Conservation (phyloP, 2,888 invertebrate genomes). For the Erebia ligea region DNA sequence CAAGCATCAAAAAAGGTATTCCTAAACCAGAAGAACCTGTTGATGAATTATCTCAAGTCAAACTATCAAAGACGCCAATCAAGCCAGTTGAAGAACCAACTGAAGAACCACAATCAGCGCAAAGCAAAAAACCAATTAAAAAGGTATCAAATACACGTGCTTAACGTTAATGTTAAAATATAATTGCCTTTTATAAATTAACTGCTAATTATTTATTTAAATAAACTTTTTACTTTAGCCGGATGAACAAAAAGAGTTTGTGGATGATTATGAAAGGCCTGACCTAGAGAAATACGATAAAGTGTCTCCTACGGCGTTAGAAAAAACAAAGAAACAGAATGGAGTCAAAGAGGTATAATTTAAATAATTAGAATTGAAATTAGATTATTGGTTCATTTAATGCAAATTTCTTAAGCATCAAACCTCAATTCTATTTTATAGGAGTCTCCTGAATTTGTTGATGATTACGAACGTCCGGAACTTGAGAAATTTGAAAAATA, state of each 20-base stretch:
- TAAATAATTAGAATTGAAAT: constrained; percentile 7
- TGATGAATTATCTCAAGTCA: constrained; percentile 72
- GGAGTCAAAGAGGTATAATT: constrained; percentile 68
- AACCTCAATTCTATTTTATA: constrained; percentile 48
- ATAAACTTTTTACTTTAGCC: constrained; percentile 53
- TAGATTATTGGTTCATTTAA: background rate
- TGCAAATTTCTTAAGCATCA: background rate
- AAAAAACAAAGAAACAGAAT: constrained; percentile 74
- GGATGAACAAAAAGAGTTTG: constrained; percentile 76
- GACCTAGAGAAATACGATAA: constrained; percentile 82
- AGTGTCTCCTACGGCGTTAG: constrained; percentile 70
- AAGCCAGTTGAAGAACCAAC: constrained; percentile 66
- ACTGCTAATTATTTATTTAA: background rate
- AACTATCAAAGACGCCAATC: constrained; percentile 65
- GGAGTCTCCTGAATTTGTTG: constrained; percentile 79
- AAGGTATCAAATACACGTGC: constrained; percentile 60
- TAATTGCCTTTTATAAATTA: background rate
- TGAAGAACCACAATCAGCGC: constrained; percentile 70
- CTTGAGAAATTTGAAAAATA: constrained; percentile 87
- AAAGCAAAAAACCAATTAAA: constrained; percentile 63
- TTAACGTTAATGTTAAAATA: background rate
- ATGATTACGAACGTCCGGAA: constrained; percentile 89
- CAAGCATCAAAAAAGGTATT: constrained; percentile 73
- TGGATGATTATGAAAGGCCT: constrained; percentile 27
- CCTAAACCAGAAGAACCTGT: constrained; percentile 72